Percentiles rank a stretch among this genome's conserved stretches.
Conservation (phyloP, 2,113 vertebrate genomes). For the Oreochromis aureus region DNA sequence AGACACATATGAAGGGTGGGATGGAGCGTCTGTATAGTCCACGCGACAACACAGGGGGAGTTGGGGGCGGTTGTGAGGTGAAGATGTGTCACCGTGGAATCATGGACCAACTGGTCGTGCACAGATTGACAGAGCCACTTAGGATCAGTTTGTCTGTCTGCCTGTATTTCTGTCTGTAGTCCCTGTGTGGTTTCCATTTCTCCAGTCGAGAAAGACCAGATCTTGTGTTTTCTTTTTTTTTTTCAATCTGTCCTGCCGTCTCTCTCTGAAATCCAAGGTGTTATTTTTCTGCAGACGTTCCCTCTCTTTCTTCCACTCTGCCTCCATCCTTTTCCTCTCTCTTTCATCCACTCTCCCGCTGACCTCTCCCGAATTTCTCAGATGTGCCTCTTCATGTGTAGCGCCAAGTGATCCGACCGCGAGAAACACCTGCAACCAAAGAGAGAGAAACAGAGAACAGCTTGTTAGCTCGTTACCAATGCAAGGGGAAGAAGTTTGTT, state of each 20-base stretch:
- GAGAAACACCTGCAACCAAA: constrained; percentile 91
- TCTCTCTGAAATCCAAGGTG: constrained; percentile 9
- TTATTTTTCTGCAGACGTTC: constrained; percentile 11
- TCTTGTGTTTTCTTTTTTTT: not conserved
- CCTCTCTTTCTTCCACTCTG: constrained; percentile 29
- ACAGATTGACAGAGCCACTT: not conserved
- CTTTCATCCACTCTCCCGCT: constrained; percentile 14
- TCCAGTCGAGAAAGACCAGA: not conserved
- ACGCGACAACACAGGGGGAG: not conserved
- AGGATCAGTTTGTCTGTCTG: not conserved
- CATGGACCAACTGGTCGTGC: constrained; percentile 19
- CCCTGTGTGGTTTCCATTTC: not conserved
- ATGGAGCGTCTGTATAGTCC: constrained; percentile 9
- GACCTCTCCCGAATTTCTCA: constrained; percentile 63
- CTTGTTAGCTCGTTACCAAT: constrained; percentile 41
- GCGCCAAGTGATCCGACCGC: constrained; percentile 96
- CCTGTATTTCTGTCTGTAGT: constrained; percentile 7
- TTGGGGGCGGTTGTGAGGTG: not conserved
- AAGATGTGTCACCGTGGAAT: not conserved
- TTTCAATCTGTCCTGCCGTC: not conserved
- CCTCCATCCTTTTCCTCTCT: constrained; percentile 21
- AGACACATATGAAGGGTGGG: constrained; percentile 22
- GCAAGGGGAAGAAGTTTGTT: constrained; percentile 49
- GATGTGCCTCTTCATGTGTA: constrained; percentile 99
- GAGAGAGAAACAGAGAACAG: constrained; percentile 25